Evolutionary conservation across 2,797 vertebrate species (phyloP).

Genomic region (Sparidentex hasta): DNA sequence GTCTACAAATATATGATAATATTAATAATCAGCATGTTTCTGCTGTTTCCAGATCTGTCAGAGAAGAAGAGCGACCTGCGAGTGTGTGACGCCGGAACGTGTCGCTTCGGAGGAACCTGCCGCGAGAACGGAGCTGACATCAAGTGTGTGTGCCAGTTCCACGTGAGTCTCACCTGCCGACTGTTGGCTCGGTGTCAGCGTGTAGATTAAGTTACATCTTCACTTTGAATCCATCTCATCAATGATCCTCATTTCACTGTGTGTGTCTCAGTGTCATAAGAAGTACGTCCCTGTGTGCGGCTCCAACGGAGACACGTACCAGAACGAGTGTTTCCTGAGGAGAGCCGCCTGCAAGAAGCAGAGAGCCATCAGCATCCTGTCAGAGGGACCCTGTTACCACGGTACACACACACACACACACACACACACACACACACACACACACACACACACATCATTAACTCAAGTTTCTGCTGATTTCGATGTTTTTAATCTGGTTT

Average conservation of each 20-base stretch:
- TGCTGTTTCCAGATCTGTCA: conserved; percentile 86
- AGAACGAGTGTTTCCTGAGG: conserved; percentile 96
- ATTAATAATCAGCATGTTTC: too few species aligned
- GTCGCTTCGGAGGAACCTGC: conserved; percentile 94
- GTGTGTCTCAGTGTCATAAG: conserved; percentile 90
- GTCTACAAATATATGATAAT: too few species aligned
- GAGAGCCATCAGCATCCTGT: conserved; percentile 88
- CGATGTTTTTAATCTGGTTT: background rate
- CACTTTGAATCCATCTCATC: too few species aligned
- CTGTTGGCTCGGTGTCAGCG: too few species aligned
- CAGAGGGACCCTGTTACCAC: conserved; percentile 92
- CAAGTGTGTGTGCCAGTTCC: conserved; percentile 96
- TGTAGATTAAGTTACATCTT: too few species aligned
- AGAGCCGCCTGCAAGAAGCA: conserved; percentile 96
- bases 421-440: conserved; percentile 60
- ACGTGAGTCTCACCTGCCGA: conserved; percentile 82
- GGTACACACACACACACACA: conserved; percentile 86
- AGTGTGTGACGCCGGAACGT: conserved; percentile 92
- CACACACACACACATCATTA: background rate
- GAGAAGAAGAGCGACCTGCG: conserved; percentile 93
- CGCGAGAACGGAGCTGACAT: conserved; percentile 91
- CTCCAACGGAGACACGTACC: conserved; percentile 97
- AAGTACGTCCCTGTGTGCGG: conserved; percentile 96
- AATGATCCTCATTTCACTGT: background rate
- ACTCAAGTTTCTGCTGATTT: background rate